Base-by-base conservation (phyloP, 2,888 invertebrate species). In the Tenthredo mesomela region DNA sequence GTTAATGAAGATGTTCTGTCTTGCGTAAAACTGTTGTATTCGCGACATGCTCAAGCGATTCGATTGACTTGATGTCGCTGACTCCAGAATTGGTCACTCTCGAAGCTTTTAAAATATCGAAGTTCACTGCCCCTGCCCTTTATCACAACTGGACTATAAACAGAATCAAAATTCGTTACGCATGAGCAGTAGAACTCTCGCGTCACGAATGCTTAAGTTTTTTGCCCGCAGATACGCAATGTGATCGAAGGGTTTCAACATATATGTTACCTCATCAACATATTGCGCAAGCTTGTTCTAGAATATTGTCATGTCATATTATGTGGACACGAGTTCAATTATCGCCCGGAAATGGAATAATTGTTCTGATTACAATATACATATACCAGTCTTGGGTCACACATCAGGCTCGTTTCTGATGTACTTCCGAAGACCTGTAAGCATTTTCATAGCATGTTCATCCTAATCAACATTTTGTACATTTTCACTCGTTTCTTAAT, bases 21-120 rank as follows among this genome's bases (percentile, higher is more conserved):
- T 87, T 37, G 84, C 58, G 73, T 86, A 88, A 84, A 87, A 87
- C 21, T 58, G 7, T 82, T 87, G 86, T 33, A 87, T 86, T 85
- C 87, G 85, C 84, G 87, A 86, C 67, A 82, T 29, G 29, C 29
- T 82, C 21, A 15, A 67, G 33, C 15, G 29, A 33, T 18, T 15
- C 21, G 33, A 67, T 33, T 2, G 29, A 29, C 29, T 29, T 29
- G 29, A 29, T 2, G 67, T 33, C 21, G 33, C 0, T 2, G 0
- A 33, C 33, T 18, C 33, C 15, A 67, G 33, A 29, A 67, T 18
- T 67, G 12, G 58, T 21, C n/a, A 58, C 1, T 2, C 21, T 10
- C 73, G 43, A 40, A 9, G 12, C 21, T 43, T 21, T 18, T 3
- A 10, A 73, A 73, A 47, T 4, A 2, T 58, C 21, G 21, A 21